Evolutionary conservation across 1,140 invertebrate genomes (phyloP).

Genomic region (Gonatopus flavifemur): DNA sequence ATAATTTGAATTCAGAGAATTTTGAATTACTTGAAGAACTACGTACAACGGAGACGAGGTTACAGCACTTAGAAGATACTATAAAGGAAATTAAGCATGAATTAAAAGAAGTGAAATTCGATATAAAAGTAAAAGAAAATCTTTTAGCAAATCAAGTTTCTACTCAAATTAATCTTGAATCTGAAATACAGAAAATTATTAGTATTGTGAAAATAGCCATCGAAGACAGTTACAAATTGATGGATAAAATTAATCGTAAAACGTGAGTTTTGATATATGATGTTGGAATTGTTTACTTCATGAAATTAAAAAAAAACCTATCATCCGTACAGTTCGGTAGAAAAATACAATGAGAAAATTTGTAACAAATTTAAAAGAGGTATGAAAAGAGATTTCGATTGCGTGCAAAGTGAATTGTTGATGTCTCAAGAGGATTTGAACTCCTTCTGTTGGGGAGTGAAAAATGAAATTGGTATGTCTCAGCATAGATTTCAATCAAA

Average conservation of each 20-base stretch:
- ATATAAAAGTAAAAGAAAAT: slow-evolving; percentile 64
- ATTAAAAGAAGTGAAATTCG: slow-evolving; percentile 55
- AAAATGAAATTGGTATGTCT: slow-evolving; percentile 40
- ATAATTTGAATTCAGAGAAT: slow-evolving; percentile 56
- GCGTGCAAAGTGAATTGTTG: slow-evolving; percentile 39
- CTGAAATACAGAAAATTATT: slow-evolving; percentile 67
- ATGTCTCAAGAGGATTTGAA: slow-evolving; percentile 34
- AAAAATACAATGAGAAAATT: slow-evolving; percentile 43
- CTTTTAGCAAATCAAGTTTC: slow-evolving; percentile 66
- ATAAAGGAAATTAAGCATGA: slow-evolving; percentile 53
- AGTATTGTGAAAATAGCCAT: slow-evolving; percentile 66
- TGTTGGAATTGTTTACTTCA: too few species aligned
- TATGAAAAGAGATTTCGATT: slow-evolving; percentile 33
- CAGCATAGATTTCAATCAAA: too few species aligned
- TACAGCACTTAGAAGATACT: slow-evolving; percentile 59
- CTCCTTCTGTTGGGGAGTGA: slow-evolving; percentile 36
- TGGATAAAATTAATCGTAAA: slow-evolving; percentile 68
- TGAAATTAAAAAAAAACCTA: too few species aligned
- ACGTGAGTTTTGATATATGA: too few species aligned
- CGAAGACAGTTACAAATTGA: slow-evolving; percentile 65
- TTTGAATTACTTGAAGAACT: slow-evolving; percentile 57
- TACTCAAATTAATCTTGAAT: slow-evolving; percentile 66
- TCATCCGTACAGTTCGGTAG: slow-evolving; percentile 45
- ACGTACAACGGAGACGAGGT: slow-evolving; percentile 56
- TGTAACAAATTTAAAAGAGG: slow-evolving; percentile 38